Evolutionary conservation across 1,140 invertebrate genomes (phyloP).

Genomic region (Rhopalosiphum maidis): DNA sequence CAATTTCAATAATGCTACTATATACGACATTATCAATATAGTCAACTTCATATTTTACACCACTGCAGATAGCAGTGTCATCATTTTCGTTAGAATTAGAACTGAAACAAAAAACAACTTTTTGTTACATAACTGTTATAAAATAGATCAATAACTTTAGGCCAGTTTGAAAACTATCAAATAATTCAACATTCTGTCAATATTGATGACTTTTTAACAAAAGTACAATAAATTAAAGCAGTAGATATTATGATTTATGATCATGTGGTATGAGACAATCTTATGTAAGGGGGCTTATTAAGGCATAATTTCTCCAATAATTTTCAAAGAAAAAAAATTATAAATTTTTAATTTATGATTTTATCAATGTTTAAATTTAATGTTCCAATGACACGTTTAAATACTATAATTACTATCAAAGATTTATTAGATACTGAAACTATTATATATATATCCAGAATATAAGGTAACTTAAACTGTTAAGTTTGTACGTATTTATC

Average conservation of each 20-base stretch:
- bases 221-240: not conserved
- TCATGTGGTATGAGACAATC: not conserved
- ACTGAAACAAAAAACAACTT: not conserved
- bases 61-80: not conserved
- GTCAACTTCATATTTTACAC: not conserved
- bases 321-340: no score
- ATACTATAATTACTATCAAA: not conserved
- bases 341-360: no score
- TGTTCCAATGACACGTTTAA: not conserved
- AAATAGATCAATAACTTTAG: not conserved
- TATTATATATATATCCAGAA: not conserved
- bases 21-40: not conserved
- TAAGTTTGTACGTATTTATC: no score
- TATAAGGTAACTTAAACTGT: no score
- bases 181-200: not conserved
- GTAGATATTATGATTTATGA: not conserved
- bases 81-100: not conserved
- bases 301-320: no score
- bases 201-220: not conserved
- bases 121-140: not conserved
- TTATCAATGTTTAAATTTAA: no score
- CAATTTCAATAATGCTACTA: not conserved
- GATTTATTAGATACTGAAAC: not conserved
- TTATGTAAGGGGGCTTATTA: no score
- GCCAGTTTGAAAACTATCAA: not conserved